phyloP scores from a whole-genome alignment of 2,888 invertebrate genomes.

The Ecliptopera silaceata region DNA sequence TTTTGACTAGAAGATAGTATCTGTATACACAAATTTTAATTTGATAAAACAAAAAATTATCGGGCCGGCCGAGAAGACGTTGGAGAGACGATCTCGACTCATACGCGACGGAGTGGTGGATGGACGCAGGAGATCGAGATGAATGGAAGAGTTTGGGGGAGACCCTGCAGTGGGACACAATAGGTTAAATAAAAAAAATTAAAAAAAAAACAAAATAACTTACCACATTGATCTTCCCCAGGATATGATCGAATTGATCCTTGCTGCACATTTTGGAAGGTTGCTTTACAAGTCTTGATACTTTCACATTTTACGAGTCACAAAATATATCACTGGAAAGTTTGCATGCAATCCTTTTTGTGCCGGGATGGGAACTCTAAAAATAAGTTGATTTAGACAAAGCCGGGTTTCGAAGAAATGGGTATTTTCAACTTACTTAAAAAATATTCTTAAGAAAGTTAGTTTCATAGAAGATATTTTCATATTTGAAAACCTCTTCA shows the following conservation, averaged over 20 bases:
- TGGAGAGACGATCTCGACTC: too few relatives aligned
- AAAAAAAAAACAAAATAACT: conserved; percentile 53
- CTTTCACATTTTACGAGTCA: conserved; percentile 60
- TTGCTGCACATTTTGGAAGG: conserved; percentile 84
- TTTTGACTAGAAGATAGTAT: too few relatives aligned
- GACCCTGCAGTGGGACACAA: background rate
- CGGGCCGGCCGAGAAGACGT: too few relatives aligned
- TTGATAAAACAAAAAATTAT: too few relatives aligned
- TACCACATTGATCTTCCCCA: conserved; percentile 90
- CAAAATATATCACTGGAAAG: conserved; percentile 42
- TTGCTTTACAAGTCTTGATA: conserved; percentile 35
- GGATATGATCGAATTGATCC: conserved; percentile 87
- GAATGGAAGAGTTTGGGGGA: too few relatives aligned
- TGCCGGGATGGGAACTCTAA: conserved; percentile 15
- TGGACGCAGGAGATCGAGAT: too few relatives aligned
- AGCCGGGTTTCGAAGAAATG: background rate
- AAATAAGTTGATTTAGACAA: background rate
- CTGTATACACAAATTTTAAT: too few relatives aligned
- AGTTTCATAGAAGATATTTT: too few relatives aligned
- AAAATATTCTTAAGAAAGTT: too few relatives aligned
- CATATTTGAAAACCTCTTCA: too few relatives aligned
- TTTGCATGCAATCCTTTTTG: conserved; percentile 26
- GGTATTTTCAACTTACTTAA: too few relatives aligned
- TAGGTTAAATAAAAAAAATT: background rate
- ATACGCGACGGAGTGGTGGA: too few relatives aligned